phyloP scores from a whole-genome alignment of 2,113 vertebrate species.

The Sinocyclocheilus maitianheensis region DNA sequence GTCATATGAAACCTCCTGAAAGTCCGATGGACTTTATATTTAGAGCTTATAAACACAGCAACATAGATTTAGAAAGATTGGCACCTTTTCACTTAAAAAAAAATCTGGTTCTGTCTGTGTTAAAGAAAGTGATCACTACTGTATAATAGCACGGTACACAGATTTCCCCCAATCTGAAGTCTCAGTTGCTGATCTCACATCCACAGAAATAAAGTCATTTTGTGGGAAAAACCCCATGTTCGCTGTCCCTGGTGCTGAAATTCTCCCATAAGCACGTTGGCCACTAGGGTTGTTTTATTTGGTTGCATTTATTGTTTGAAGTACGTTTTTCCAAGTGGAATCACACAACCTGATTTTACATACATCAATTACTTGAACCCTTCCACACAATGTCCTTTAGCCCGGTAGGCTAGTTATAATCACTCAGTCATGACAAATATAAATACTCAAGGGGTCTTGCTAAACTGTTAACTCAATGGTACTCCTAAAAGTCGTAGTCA shows the following conservation, averaged over 20 bases:
- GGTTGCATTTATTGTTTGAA: background rate
- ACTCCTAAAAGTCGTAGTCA: constrained; percentile 93
- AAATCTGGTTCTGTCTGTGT: background rate
- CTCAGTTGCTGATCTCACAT: background rate
- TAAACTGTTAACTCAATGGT: constrained; percentile 92
- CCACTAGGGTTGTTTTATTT: background rate
- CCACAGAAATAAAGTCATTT: constrained; percentile 38
- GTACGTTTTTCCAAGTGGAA: background rate
- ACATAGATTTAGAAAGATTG: constrained; percentile 14
- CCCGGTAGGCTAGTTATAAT: constrained; percentile 65
- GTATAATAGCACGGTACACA: constrained; percentile 55
- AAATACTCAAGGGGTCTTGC: constrained; percentile 86
- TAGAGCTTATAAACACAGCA: background rate
- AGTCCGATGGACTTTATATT: constrained; percentile 14
- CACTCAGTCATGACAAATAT: constrained; percentile 90
- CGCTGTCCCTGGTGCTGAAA: constrained; percentile 60
- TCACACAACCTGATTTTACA: constrained; percentile 15
- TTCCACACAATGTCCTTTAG: background rate
- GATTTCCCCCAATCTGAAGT: background rate
- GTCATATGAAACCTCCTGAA: background rate
- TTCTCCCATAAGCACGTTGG: background rate
- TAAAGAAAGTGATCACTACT: constrained; percentile 71
- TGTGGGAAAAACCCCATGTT: constrained; percentile 61
- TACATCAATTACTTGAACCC: constrained; percentile 24
- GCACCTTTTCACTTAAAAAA: constrained; percentile 11